Evolutionary conservation across 2,888 invertebrate genomes (phyloP).

Genomic region (Xylota sylvarum): DNA sequence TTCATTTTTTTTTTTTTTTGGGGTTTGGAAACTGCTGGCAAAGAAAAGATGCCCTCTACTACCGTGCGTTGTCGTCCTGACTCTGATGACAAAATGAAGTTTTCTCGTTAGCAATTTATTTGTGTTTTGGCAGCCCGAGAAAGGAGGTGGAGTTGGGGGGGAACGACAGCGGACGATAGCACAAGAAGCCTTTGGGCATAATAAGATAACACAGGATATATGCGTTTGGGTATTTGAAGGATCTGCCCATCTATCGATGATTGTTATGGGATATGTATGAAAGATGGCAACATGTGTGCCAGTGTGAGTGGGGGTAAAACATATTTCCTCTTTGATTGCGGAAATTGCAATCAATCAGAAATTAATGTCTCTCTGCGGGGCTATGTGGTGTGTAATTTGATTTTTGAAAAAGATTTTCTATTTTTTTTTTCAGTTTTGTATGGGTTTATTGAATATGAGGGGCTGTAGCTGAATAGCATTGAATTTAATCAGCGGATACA

Average conservation of each 20-base stretch:
- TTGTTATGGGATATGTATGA: slow-evolving; percentile 65
- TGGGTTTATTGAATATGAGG: not conserved
- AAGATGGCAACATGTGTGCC: slow-evolving; percentile 54
- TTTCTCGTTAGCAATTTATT: slow-evolving; percentile 77
- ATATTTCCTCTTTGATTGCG: slow-evolving; percentile 74
- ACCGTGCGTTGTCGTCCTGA: slow-evolving; percentile 4
- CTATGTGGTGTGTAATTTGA: slow-evolving; percentile 67
- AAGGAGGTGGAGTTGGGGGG: not conserved
- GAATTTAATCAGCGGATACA: not conserved
- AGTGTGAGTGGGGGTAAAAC: slow-evolving; percentile 34
- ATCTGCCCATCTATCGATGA: slow-evolving; percentile 70
- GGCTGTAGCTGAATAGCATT: not conserved
- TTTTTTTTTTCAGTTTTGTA: not conserved
- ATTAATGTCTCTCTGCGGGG: slow-evolving; percentile 70
- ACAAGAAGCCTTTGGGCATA: slow-evolving; percentile 71
- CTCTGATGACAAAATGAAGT: slow-evolving; percentile 75
- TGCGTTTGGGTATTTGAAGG: slow-evolving; percentile 70
- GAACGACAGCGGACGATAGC: not conserved
- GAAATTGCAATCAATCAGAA: slow-evolving; percentile 76
- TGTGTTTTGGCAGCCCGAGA: slow-evolving; percentile 66
- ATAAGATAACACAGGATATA: slow-evolving; percentile 76
- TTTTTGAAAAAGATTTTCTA: slow-evolving; percentile 61
- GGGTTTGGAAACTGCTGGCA: slow-evolving; percentile 46
- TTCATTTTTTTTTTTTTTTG: slow-evolving; percentile 43
- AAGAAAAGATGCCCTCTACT: slow-evolving; percentile 27